Conservation (phyloP, 2,797 vertebrate genomes). For the Megalops cyprinoides region DNA sequence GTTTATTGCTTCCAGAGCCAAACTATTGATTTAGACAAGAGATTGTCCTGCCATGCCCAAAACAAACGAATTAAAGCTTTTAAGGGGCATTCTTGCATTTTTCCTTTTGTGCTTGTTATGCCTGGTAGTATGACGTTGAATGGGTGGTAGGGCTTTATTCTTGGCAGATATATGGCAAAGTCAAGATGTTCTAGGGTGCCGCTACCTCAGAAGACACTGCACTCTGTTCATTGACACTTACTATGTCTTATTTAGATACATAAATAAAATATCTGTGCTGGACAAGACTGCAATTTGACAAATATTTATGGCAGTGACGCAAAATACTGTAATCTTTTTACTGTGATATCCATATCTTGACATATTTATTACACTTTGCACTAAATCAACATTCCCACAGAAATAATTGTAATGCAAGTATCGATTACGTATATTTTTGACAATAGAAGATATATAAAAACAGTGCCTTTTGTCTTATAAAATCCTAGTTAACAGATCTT, state of each 20-base stretch:
- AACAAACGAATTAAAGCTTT: conserved; percentile 4
- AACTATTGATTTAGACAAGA: conserved; percentile 1
- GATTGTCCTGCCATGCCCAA: neutral
- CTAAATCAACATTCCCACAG: conserved; percentile 56
- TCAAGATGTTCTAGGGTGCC: conserved; percentile 55
- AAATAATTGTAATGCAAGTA: conserved; percentile 30
- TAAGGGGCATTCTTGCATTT: conserved; percentile 8
- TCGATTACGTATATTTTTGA: conserved; percentile 42
- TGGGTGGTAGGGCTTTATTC: conserved; percentile 22
- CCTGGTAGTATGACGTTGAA: conserved; percentile 12
- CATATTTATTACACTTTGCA: conserved; percentile 58
- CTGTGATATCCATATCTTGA: conserved; percentile 51
- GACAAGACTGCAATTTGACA: conserved; percentile 47
- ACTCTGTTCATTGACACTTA: conserved; percentile 43
- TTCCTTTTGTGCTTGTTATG: conserved; percentile 3
- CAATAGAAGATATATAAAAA: conserved; percentile 33
- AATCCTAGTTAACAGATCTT: conserved; percentile 24
- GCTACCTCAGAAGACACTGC: conserved; percentile 69
- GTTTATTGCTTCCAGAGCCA: conserved; percentile 25
- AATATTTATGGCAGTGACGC: conserved; percentile 36
- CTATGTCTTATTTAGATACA: conserved; percentile 41
- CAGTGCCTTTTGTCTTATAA: conserved; percentile 61
- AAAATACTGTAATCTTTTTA: conserved; percentile 44
- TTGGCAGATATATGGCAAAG: conserved; percentile 44
- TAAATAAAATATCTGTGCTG: conserved; percentile 27